phyloP scores from a whole-genome alignment of 1,140 invertebrate species.

The Pseudomyrmex dendroicus region DNA sequence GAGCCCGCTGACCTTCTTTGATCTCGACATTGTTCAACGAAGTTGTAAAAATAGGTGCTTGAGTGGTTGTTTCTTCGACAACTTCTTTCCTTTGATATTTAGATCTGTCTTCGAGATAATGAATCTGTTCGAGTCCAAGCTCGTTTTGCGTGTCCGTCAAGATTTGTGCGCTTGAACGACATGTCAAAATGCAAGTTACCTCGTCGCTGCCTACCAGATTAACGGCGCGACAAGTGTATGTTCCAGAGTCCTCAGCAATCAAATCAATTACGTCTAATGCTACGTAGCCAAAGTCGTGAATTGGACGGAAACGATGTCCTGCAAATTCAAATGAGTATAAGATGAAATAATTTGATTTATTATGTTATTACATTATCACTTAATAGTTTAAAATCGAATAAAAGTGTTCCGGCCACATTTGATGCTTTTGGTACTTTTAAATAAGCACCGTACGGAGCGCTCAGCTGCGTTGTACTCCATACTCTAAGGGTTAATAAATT shows the following conservation, averaged over 20 bases:
- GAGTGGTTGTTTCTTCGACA: slow-evolving; percentile 93
- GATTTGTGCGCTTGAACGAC: slow-evolving; percentile 91
- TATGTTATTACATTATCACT: no score
- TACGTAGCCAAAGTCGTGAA: slow-evolving; percentile 98
- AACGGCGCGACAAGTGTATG: slow-evolving; percentile 96
- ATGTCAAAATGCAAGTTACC: slow-evolving; percentile 90
- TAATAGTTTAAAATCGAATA: no score
- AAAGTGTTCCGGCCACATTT: no score
- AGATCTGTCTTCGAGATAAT: slow-evolving; percentile 93
- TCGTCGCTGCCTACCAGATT: slow-evolving; percentile 95
- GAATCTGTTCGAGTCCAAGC: slow-evolving; percentile 93
- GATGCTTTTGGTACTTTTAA: no score
- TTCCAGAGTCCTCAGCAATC: slow-evolving; percentile 96
- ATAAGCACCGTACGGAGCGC: no score
- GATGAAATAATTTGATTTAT: not conserved
- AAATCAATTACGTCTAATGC: slow-evolving; percentile 96
- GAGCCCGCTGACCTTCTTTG: slow-evolving; percentile 97
- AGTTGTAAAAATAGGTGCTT: slow-evolving; percentile 96
- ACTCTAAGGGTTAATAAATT: no score
- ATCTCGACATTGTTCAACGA: slow-evolving; percentile 96
- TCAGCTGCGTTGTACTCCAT: no score
- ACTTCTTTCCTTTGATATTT: slow-evolving; percentile 90
- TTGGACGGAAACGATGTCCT: slow-evolving; percentile 96
- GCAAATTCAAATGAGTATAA: slow-evolving; percentile 42
- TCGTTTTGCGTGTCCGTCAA: slow-evolving; percentile 94